Percentiles rank a stretch among this genome's conserved stretches.
Evolutionary conservation across 2,888 invertebrate genomes (phyloP).

Genomic region (Eristalis intricaria): DNA sequence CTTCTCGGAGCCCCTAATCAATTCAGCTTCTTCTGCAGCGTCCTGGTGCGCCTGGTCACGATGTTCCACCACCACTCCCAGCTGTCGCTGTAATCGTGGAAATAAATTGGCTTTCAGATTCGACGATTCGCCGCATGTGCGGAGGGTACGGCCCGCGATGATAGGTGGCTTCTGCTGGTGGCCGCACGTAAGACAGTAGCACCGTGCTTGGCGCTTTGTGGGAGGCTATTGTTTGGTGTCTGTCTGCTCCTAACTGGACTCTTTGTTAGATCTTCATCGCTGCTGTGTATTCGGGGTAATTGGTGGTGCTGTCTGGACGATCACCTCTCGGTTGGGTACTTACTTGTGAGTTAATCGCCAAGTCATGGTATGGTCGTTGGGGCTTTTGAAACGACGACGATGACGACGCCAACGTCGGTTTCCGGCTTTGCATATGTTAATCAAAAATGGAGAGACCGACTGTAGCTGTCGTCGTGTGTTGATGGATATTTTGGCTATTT

Average conservation of each 20-base stretch:
- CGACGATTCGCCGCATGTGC: slow-evolving; percentile 54
- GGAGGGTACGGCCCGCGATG: background rate
- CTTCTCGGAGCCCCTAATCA: slow-evolving; percentile 44
- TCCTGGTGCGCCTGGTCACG: slow-evolving; percentile 51
- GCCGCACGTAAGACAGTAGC: slow-evolving; percentile 62
- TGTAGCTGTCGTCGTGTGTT: background rate
- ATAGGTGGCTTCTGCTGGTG: slow-evolving; percentile 15
- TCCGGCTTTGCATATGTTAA: background rate
- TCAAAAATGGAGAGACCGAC: background rate
- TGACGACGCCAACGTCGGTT: background rate
- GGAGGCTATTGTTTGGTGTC: slow-evolving; percentile 58
- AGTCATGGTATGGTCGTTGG: slow-evolving; percentile 10
- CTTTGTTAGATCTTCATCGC: slow-evolving; percentile 23
- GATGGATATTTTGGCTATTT: background rate
- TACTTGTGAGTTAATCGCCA: slow-evolving; percentile 6
- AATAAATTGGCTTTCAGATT: slow-evolving; percentile 66
- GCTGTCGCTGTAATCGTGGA: slow-evolving; percentile 59
- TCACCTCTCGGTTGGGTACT: slow-evolving; percentile 19
- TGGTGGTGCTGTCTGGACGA: slow-evolving; percentile 18
- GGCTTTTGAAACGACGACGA: background rate
- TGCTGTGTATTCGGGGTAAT: slow-evolving; percentile 54
- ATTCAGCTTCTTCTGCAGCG: slow-evolving; percentile 32
- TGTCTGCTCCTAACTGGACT: slow-evolving; percentile 16
- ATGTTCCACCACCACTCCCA: slow-evolving; percentile 55
- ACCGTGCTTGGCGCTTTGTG: slow-evolving; percentile 41